Conservation (phyloP, 2,888 invertebrate genomes). For the Harpalus rufipes region DNA sequence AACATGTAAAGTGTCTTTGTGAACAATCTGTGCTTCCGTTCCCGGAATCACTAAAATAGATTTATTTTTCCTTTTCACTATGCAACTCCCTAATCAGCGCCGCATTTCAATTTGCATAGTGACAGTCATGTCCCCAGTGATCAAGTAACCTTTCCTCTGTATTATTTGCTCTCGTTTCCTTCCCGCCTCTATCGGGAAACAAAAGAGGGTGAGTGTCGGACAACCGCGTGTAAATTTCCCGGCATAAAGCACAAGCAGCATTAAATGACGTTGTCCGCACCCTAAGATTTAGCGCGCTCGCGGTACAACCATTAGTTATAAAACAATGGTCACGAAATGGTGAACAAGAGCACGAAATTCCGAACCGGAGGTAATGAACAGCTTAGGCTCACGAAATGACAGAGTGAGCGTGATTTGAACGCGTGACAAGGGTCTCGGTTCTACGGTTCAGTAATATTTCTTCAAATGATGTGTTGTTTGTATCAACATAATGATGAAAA, state of each 20-base stretch:
- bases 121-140: not conserved
- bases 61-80: not conserved
- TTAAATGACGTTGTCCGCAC: constrained; percentile 63
- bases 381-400: constrained; percentile 34
- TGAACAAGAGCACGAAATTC: constrained; percentile 57
- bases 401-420: constrained; percentile 48
- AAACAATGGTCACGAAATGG: constrained; percentile 64
- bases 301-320: constrained; percentile 59
- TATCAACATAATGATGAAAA: constrained; percentile 27
- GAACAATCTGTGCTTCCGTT: not conserved
- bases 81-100: not conserved
- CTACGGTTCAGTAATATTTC: constrained; percentile 32
- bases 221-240: constrained; percentile 57
- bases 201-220: constrained; percentile 37
- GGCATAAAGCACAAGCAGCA: constrained; percentile 53
- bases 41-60: not conserved
- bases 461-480: constrained; percentile 55
- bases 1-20: not conserved
- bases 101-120: constrained; percentile 20
- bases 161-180: not conserved
- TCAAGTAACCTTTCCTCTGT: constrained; percentile 15
- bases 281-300: constrained; percentile 48
- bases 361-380: constrained; percentile 47
- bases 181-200: not conserved
- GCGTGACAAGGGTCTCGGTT: constrained; percentile 52